A percentile compares a stretch with the other conserved stretches of the same genome.
phyloP scores from a whole-genome alignment of 2,113 vertebrate species.

The Aspidoscelis tigris region DNA sequence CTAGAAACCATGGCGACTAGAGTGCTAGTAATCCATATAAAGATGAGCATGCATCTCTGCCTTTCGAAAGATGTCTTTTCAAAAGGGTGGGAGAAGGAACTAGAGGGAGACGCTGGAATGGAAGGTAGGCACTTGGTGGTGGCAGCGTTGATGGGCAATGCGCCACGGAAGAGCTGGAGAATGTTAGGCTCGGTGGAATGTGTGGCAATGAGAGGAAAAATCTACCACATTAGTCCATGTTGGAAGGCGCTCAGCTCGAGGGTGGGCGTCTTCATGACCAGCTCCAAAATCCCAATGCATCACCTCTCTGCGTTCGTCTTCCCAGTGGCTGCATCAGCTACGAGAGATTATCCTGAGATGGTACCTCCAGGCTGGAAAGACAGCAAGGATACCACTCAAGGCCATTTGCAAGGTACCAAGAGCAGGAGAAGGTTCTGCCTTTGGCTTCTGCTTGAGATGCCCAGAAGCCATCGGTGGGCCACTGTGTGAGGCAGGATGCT shows the following conservation, averaged over 20 bases:
- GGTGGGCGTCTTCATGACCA: neutral
- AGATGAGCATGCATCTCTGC: slow-evolving; percentile 33
- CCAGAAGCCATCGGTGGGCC: no score
- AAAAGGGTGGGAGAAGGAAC: neutral
- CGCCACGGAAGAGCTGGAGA: neutral
- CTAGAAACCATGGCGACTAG: slow-evolving; percentile 30
- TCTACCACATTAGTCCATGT: neutral
- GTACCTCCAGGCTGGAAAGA: no score
- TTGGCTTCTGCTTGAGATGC: no score
- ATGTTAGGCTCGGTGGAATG: no score
- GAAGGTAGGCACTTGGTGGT: neutral
- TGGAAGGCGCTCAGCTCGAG: neutral
- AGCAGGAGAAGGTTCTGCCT: no score
- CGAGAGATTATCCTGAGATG: no score
- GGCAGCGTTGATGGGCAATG: neutral
- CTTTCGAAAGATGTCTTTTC: slow-evolving; percentile 40
- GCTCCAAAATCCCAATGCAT: neutral
- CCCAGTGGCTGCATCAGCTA: no score
- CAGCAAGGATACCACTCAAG: no score
- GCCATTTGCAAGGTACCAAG: no score
- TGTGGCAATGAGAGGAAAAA: neutral
- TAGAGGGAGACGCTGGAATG: neutral
- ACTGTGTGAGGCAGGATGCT: no score
- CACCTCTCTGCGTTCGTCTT: no score
- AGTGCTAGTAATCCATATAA: slow-evolving; percentile 50